Conservation (phyloP, 2,888 invertebrate genomes). For the Phortica magna region DNA sequence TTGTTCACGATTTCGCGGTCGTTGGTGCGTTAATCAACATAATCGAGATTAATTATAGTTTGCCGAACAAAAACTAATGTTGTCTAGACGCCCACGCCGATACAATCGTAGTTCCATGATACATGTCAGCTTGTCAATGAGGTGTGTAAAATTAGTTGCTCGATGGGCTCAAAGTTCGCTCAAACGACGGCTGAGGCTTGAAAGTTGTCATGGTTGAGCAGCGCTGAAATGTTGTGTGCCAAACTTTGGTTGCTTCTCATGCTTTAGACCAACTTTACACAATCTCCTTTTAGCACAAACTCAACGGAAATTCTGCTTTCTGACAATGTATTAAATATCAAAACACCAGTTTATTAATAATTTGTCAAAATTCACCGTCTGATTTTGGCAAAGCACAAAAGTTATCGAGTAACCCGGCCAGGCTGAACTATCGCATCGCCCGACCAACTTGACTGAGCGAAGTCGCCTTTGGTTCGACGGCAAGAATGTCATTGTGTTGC, state of each 20-base stretch:
- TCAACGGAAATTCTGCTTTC: too few species aligned
- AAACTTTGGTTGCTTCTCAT: too few species aligned
- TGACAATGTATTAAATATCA: too few species aligned
- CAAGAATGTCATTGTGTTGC: constrained; percentile 52
- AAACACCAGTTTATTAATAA: neutral
- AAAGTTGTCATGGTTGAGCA: too few species aligned
- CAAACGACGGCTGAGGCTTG: too few species aligned
- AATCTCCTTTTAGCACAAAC: too few species aligned
- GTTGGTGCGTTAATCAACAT: constrained; percentile 60
- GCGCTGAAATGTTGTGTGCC: too few species aligned
- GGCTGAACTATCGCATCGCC: too few species aligned
- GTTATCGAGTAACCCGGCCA: too few species aligned
- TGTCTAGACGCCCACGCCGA: constrained; percentile 1
- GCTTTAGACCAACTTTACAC: too few species aligned
- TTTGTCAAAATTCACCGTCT: constrained; percentile 2
- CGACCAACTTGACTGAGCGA: neutral
- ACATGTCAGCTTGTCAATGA: neutral
- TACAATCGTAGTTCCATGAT: neutral
- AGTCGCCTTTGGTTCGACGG: constrained; percentile 31
- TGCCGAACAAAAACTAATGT: constrained; percentile 2
- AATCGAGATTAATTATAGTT: constrained; percentile 35
- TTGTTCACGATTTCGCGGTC: neutral
- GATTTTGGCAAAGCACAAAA: neutral
- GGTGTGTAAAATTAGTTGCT: too few species aligned
- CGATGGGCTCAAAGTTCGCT: too few species aligned